Evolutionary conservation across 2,888 invertebrate genomes (phyloP), one percentile per base, ranked within the genome.

Genomic region (Beris morrisii): DNA sequence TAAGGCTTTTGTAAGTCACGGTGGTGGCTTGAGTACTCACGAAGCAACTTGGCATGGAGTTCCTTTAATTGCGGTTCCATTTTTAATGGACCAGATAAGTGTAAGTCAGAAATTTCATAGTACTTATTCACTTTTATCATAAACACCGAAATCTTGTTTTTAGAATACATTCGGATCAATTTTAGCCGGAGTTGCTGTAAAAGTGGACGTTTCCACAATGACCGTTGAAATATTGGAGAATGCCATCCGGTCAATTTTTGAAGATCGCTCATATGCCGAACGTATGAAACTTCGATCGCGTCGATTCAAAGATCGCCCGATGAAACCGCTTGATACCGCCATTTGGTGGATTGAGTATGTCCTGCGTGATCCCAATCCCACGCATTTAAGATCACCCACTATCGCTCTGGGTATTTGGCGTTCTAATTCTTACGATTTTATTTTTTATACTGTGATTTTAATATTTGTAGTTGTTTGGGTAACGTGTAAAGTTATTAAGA

Each of bases 271-370:
- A 9, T 73, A 70, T 38, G 43, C 58, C 4, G 38, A 70, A 65
- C 71, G 77, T 65, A 80, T 80, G n/a, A 76, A 79, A 67, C 74
- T 75, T 61, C 72, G 80, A n/a, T 82, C 83, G 5, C 74, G 72
- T 38, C 72, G 80, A 45, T 84, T 82, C 75, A 75, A 74, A 55
- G 84, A 84, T 72, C 81, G 85, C 1, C 83, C 82, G 0, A 74
- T 83, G 70, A 75, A 81, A 1, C 84, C 87, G 0, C 38, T 38
- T 38, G 5, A 7, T 3, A 38, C 38, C 38, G 5, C 38, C 6
- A 77, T 84, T 1, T 84, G 84, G 76, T 87, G 86, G 87, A 81
- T 85, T 22, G 86, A 88, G 73, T 83, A 86, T 72, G 83, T 85
- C 1, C 81, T 83, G 0, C 77, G 81, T n/a, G 83, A 85, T 31